Evolutionary conservation across 2,888 invertebrate species (phyloP).

Genomic region (Netelia melanura): DNA sequence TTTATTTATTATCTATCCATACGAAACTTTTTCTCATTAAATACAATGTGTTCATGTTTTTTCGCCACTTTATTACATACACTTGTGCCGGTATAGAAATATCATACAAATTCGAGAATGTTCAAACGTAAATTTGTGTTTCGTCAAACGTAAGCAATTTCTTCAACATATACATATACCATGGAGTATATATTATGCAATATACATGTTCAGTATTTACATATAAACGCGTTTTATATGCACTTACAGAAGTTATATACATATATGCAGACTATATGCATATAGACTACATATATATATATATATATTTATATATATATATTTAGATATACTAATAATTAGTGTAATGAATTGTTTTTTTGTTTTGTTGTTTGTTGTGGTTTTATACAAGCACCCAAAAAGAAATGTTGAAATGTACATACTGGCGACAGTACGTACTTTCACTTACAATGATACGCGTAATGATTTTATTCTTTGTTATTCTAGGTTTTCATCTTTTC

Average conservation of each 20-base stretch:
- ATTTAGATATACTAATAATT: slow-evolving; percentile 56
- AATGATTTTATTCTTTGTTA: slow-evolving; percentile 48
- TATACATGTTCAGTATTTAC: slow-evolving; percentile 60
- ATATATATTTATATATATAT: slow-evolving; percentile 54
- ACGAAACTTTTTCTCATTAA: too few relatives aligned
- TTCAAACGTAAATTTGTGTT: slow-evolving; percentile 63
- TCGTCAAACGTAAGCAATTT: slow-evolving; percentile 74
- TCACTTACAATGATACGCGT: slow-evolving; percentile 58
- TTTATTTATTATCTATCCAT: background rate
- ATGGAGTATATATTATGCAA: slow-evolving; percentile 58
- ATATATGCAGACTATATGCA: slow-evolving; percentile 39
- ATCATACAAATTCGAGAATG: slow-evolving; percentile 82
- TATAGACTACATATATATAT: slow-evolving; percentile 55
- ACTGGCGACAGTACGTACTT: slow-evolving; percentile 56
- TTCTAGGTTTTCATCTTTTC: slow-evolving; percentile 49
- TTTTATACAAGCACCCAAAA: slow-evolving; percentile 72
- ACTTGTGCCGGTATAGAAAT: slow-evolving; percentile 83
- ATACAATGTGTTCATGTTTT: slow-evolving; percentile 48
- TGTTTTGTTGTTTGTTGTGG: slow-evolving; percentile 46
- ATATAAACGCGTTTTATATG: slow-evolving; percentile 61
- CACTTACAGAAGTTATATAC: slow-evolving; percentile 63
- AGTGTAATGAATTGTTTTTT: slow-evolving; percentile 65
- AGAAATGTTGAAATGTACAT: slow-evolving; percentile 63
- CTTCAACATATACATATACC: slow-evolving; percentile 63
- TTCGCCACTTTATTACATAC: slow-evolving; percentile 81